A percentile compares a stretch with the other conserved stretches of the same genome.
phyloP scores from a whole-genome alignment of 1,140 invertebrate species.

The Oedothorax gibbosus region DNA sequence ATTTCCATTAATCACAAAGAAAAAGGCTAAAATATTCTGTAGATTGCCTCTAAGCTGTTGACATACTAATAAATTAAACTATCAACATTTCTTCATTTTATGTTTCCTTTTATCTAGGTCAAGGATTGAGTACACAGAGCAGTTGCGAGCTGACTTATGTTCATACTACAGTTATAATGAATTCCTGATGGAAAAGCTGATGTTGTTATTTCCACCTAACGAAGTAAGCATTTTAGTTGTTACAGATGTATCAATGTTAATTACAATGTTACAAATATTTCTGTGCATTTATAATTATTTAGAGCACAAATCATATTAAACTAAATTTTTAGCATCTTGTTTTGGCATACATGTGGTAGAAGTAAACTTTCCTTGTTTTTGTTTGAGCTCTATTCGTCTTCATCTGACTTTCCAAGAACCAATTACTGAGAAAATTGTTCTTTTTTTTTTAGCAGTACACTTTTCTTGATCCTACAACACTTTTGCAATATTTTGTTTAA shows the following conservation, averaged over 20 bases:
- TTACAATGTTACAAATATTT: neutral
- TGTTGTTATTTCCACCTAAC: constrained; percentile 90
- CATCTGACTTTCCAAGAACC: no score
- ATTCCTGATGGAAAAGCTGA: constrained; percentile 93
- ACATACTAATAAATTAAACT: neutral
- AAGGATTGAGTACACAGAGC: constrained; percentile 83
- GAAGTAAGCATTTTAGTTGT: constrained; percentile 72
- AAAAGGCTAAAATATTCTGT: no score
- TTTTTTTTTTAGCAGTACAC: no score
- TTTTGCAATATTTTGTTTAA: no score
- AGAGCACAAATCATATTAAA: neutral
- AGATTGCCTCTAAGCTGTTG: neutral
- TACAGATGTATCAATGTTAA: neutral
- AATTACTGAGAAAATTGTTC: no score
- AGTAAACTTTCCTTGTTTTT: no score
- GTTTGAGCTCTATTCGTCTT: no score
- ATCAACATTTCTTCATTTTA: constrained; percentile 19
- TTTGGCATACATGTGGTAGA: no score
- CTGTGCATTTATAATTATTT: neutral
- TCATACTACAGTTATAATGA: constrained; percentile 98
- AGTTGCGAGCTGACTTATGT: constrained; percentile 88
- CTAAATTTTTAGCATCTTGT: neutral
- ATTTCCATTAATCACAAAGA: no score
- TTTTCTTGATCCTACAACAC: no score
- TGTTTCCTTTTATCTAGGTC: constrained; percentile 71